Base-by-base conservation (phyloP, 2,888 invertebrate genomes). In the Hemicrepidius hirtus region DNA sequence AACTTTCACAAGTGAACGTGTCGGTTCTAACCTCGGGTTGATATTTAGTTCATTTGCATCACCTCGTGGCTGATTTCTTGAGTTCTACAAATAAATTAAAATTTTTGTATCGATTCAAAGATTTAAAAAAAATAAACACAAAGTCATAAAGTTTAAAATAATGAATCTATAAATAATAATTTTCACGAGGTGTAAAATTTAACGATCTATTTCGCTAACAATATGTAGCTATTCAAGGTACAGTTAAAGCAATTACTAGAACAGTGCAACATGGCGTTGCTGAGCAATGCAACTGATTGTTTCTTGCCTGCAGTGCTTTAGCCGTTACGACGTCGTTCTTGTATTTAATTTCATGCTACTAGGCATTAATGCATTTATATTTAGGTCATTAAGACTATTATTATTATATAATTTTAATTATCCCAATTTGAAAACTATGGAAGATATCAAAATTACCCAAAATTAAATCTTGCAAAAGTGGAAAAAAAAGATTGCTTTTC, bases 311-410 rank as follows among this genome's bases (percentile, higher is more conserved):
- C 73, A 77, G 81, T 75, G 64, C 67, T 74, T 68, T 71, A 68
- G 75, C 81, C 79, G 80, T 80, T 81, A 81, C 74, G 72, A 71
- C 78, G 80, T 78, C 81, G 80, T 80, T 81, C 79, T 76, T 72
- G 49, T 71, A 67, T 44, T 71, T 71, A 71, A 71, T 6, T 60
- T 50, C 41, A 40, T 60, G 50, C 40, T 53, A 60, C 50, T 16
- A 49, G 66, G 60, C 59, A 59, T 41, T 46, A 46, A 46, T 18
- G 16, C 20, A 20, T 46, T 18, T 53, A 20, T n/a, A 53, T 53
- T 53, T 53, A 20, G 20, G 53, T 53, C 53, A 53, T 32, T 53
- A 28, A n/a, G 32, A 53, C 3, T 20, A 46, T 46, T 1, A 16
- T 46, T 46, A 16, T 46, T 18, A 46, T 16, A 18, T 46, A 18